Percentiles rank a stretch among this genome's conserved stretches.
Conservation (phyloP, 1,140 invertebrate genomes). For the Dendroctonus valens region DNA sequence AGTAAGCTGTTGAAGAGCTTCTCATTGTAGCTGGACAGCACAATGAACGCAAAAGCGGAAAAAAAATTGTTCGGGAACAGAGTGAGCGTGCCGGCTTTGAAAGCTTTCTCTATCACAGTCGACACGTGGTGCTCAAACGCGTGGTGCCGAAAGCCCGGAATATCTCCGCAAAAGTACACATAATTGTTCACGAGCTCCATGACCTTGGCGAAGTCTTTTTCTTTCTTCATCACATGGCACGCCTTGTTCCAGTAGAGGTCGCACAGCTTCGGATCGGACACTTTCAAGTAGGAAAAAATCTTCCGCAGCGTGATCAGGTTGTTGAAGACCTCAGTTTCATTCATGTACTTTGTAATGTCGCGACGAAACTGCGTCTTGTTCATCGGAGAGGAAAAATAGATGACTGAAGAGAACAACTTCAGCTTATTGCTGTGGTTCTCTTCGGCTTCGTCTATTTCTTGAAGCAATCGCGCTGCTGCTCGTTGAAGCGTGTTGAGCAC, state of each 20-base stretch:
- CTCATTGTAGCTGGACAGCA: slow-evolving; percentile 51
- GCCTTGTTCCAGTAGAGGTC: slow-evolving; percentile 51
- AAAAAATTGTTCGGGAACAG: slow-evolving; percentile 50
- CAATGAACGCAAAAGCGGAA: slow-evolving; percentile 50
- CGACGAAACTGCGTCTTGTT: slow-evolving; percentile 45
- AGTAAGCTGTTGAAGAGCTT: slow-evolving; percentile 46
- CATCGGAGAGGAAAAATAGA: slow-evolving; percentile 44
- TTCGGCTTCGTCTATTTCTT: slow-evolving; percentile 38
- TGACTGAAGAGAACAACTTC: slow-evolving; percentile 39
- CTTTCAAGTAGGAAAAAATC: slow-evolving; percentile 51
- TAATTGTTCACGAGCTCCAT: slow-evolving; percentile 53
- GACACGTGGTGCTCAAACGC: slow-evolving; percentile 52
- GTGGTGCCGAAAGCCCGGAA: slow-evolving; percentile 52
- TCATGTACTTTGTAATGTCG: slow-evolving; percentile 44
- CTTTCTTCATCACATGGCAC: slow-evolving; percentile 39
- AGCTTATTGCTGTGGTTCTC: slow-evolving; percentile 29
- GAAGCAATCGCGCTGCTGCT: slow-evolving; percentile 37
- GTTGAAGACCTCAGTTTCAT: slow-evolving; percentile 35
- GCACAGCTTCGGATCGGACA: slow-evolving; percentile 49
- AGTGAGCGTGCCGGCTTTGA: slow-evolving; percentile 46
- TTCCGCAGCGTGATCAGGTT: slow-evolving; percentile 45
- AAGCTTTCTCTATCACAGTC: slow-evolving; percentile 47
- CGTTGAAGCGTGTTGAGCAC: slow-evolving; percentile 43
- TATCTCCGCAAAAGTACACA: slow-evolving; percentile 56
- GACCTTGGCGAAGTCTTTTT: slow-evolving; percentile 39